Conservation (phyloP, 2,113 vertebrate genomes). For the Galbula dea region DNA sequence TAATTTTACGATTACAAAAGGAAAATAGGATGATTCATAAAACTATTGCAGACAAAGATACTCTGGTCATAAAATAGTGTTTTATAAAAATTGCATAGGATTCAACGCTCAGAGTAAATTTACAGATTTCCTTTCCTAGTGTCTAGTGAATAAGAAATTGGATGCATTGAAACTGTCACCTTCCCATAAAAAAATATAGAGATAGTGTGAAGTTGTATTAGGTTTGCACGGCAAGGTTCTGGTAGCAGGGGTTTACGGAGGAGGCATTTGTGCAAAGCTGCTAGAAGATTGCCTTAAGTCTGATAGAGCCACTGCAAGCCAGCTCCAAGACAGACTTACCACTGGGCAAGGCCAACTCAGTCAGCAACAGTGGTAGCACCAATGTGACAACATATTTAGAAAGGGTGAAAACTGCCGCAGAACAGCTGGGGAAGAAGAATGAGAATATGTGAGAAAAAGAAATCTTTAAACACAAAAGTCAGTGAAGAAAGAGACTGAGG, state of each 20-base stretch:
- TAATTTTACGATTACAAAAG: not conserved
- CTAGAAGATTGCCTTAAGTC: not conserved
- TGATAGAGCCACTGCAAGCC: not conserved
- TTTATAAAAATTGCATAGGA: not conserved
- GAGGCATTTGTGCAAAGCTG: not conserved
- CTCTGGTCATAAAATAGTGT: not conserved
- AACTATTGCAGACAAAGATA: not conserved
- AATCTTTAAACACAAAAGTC: not conserved
- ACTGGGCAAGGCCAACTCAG: not conserved
- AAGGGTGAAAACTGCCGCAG: not conserved
- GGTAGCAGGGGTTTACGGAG: not conserved
- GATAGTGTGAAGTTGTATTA: not conserved
- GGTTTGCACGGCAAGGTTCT: not conserved
- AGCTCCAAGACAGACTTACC: not conserved
- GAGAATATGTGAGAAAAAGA: not conserved
- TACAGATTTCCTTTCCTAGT: not conserved
- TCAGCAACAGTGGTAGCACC: fast-evolving
- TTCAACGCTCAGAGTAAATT: not conserved
- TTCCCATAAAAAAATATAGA: not conserved
- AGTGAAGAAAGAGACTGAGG: fast-evolving
- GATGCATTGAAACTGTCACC: not conserved
- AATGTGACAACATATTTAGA: not conserved
- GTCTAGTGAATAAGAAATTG: not conserved
- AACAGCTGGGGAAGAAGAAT: not conserved
- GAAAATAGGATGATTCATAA: not conserved